phyloP scores from a whole-genome alignment of 2,888 invertebrate genomes.

The Sesia apiformis region DNA sequence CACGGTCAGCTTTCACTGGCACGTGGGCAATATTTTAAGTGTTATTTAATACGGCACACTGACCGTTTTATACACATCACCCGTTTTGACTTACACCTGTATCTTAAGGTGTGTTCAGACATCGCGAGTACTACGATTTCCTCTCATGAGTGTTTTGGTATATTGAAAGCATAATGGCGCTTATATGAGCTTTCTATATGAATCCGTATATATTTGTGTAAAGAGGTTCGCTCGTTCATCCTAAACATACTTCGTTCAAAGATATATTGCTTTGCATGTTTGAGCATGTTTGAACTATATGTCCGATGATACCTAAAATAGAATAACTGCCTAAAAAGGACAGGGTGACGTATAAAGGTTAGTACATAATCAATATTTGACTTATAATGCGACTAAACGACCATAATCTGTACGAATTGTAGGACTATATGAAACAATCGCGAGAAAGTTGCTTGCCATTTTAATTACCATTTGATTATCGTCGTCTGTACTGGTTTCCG shows the following conservation, averaged over 20 bases:
- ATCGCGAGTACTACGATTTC: conserved; percentile 9
- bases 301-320: too few relatives aligned
- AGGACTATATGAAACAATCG: conserved; percentile 23
- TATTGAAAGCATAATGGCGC: too few relatives aligned
- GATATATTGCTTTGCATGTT: too few relatives aligned
- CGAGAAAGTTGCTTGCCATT: conserved; percentile 54
- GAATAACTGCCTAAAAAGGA: too few relatives aligned
- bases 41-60: conserved; percentile 56
- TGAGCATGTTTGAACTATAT: too few relatives aligned
- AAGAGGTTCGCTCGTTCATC: too few relatives aligned
- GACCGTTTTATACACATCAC: conserved; percentile 31
- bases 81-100: conserved; percentile 21
- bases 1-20: conserved; percentile 45
- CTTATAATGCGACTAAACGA: conserved; percentile 4
- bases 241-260: too few relatives aligned
- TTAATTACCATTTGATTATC: conserved; percentile 39
- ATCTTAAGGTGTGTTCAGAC: conserved; percentile 30
- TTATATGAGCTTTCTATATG: too few relatives aligned
- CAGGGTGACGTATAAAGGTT: too few relatives aligned
- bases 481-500: conserved; percentile 33
- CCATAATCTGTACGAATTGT: conserved; percentile 19
- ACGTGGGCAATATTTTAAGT: conserved; percentile 43
- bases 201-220: too few relatives aligned
- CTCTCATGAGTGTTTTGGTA: too few relatives aligned
- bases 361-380: neutral